Evolutionary conservation across 2,888 invertebrate species (phyloP).

Genomic region (Eudemis profundana): DNA sequence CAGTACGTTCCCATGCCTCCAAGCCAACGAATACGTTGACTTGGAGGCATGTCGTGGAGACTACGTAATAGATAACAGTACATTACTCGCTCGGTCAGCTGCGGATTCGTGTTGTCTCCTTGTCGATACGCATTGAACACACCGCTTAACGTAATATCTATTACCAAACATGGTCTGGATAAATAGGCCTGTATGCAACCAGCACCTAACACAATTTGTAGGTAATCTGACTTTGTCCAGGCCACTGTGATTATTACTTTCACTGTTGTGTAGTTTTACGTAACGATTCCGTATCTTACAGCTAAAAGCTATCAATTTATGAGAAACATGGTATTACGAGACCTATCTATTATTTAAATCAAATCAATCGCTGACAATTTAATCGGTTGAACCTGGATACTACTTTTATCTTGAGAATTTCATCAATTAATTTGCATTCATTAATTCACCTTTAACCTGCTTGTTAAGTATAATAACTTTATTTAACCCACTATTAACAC

Average conservation of each 20-base stretch:
- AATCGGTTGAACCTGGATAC: constrained; percentile 18
- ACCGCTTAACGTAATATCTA: constrained; percentile 9
- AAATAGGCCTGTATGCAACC: constrained; percentile 38
- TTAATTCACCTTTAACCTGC: constrained; percentile 8
- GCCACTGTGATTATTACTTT: constrained; percentile 54
- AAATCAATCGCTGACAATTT: constrained; percentile 43
- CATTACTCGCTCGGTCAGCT: constrained; percentile 29
- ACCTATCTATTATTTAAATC: constrained; percentile 43
- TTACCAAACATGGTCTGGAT: constrained; percentile 33
- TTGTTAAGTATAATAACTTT: constrained; percentile 1
- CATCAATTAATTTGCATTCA: constrained; percentile 29
- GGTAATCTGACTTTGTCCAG: constrained; percentile 46
- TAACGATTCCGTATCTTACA: constrained; percentile 46
- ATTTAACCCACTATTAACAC: constrained; percentile 1
- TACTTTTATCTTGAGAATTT: constrained; percentile 26
- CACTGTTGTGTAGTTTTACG: constrained; percentile 49
- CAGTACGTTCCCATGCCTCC: constrained; percentile 69
- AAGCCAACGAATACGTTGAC: too few species aligned
- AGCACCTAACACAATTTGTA: constrained; percentile 48
- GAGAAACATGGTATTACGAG: constrained; percentile 39
- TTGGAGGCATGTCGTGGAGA: too few species aligned
- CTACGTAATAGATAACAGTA: constrained; percentile 15
- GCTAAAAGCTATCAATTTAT: constrained; percentile 48
- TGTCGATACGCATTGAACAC: constrained; percentile 32
- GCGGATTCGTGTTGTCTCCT: background rate